Percentiles rank a stretch among this genome's conserved stretches.
phyloP scores from a whole-genome alignment of 2,888 invertebrate genomes.

The Drosophila neotestacea region DNA sequence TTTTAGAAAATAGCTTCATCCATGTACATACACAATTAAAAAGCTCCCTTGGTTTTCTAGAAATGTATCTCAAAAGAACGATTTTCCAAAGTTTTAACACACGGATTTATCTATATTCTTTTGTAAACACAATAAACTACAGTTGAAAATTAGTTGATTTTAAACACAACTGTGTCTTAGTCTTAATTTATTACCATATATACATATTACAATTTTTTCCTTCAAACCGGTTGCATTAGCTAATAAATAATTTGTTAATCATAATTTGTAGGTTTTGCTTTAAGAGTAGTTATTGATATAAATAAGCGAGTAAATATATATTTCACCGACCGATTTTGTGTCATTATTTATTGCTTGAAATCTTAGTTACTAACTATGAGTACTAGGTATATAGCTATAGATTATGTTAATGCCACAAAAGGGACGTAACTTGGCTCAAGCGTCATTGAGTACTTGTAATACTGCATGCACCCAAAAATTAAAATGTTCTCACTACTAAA shows the following conservation, averaged over 20 bases:
- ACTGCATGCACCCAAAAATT: slow-evolving; percentile 51
- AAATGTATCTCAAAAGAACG: not conserved
- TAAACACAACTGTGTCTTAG: slow-evolving; percentile 26
- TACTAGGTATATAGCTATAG: slow-evolving; percentile 30
- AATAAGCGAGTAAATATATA: slow-evolving; percentile 28
- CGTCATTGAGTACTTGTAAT: slow-evolving; percentile 45
- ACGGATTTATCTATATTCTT: not conserved
- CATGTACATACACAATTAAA: too few species aligned
- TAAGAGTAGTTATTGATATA: slow-evolving; percentile 18
- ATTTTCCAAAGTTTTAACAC: not conserved
- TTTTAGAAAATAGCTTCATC: not conserved
- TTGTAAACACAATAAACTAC: not conserved
- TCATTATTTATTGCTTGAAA: slow-evolving; percentile 48
- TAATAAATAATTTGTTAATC: slow-evolving; percentile 19
- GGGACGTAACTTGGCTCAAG: slow-evolving; percentile 23
- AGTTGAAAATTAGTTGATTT: not conserved
- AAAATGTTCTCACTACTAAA: slow-evolving; percentile 30
- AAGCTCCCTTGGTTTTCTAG: not conserved
- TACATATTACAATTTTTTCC: slow-evolving; percentile 30
- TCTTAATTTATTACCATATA: slow-evolving; percentile 51
- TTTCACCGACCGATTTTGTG: slow-evolving; percentile 11
- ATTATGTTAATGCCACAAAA: slow-evolving; percentile 5
- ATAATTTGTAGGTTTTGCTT: slow-evolving; percentile 27
- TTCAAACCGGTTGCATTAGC: slow-evolving; percentile 17
- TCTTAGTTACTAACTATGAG: slow-evolving; percentile 47